A percentile compares a stretch with the other conserved stretches of the same genome.
Conservation (phyloP, 2,888 invertebrate genomes). For the Chironomus riparius region DNA sequence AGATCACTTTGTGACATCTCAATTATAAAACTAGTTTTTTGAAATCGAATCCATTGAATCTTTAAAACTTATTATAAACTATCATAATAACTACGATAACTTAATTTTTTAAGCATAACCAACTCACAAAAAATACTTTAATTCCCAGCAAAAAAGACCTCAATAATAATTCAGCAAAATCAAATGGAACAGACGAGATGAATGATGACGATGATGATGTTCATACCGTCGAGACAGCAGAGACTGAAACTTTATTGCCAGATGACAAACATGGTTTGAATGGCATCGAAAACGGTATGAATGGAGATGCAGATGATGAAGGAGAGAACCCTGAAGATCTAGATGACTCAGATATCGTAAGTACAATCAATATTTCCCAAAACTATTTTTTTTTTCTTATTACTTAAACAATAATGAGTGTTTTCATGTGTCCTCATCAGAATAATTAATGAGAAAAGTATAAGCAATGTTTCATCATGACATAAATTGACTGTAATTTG, state of each 20-base stretch:
- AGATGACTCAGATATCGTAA: conserved; percentile 10
- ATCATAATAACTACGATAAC: too few species aligned
- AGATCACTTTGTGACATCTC: too few species aligned
- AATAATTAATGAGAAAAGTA: neutral
- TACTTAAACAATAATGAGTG: neutral
- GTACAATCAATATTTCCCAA: neutral
- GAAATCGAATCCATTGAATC: too few species aligned
- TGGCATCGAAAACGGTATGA: neutral
- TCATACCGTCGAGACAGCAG: neutral
- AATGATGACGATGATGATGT: conserved; percentile 20
- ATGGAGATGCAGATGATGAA: neutral
- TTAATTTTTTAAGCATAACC: neutral
- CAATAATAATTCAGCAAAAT: conserved; percentile 20
- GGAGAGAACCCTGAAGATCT: conserved; percentile 10
- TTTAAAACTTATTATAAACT: too few species aligned
- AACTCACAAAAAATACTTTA: neutral
- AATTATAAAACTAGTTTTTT: too few species aligned
- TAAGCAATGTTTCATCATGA: neutral
- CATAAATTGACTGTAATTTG: neutral
- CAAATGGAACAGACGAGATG: neutral
- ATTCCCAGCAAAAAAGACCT: conserved; percentile 11
- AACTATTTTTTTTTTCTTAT: neutral
- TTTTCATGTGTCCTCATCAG: neutral
- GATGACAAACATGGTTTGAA: neutral
- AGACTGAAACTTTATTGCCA: neutral